A percentile compares a stretch with the other conserved stretches of the same genome.
phyloP scores from a whole-genome alignment of 30 jellyfish, hydroid and myxozoan genomes.

The Sanderia malayensis region DNA sequence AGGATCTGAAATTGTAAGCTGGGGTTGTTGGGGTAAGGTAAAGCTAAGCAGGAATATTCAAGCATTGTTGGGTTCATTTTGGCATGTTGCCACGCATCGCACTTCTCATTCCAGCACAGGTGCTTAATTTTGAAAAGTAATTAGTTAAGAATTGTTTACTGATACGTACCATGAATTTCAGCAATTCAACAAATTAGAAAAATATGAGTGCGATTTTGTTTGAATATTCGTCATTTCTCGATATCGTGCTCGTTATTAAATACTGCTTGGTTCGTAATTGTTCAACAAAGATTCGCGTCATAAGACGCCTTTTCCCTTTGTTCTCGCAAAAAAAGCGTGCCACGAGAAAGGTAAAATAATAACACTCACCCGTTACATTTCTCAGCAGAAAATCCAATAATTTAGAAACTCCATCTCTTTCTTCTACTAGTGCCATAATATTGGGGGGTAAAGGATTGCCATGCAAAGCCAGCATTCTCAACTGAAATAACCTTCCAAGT shows the following conservation, averaged over 20 bases:
- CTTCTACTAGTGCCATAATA: slow-evolving; percentile 68
- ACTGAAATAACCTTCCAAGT: slow-evolving; percentile 86
- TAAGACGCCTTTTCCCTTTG: slow-evolving; percentile 16
- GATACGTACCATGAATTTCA: neutral
- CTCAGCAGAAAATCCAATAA: slow-evolving; percentile 71
- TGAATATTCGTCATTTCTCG: neutral
- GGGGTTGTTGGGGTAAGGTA: too few species aligned
- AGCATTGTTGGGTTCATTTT: too few species aligned
- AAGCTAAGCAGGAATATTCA: too few species aligned
- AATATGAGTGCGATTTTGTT: neutral
- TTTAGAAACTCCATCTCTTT: slow-evolving; percentile 57
- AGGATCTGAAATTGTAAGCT: too few species aligned
- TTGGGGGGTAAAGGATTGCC: slow-evolving; percentile 96
- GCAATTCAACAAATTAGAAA: neutral
- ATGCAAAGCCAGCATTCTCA: slow-evolving; percentile 76
- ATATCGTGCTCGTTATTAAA: neutral
- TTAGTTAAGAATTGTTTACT: neutral
- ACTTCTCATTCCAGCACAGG: too few species aligned
- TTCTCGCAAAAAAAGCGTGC: too few species aligned
- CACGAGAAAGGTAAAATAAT: neutral
- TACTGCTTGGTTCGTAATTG: too few species aligned
- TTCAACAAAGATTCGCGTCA: slow-evolving; percentile 7
- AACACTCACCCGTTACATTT: slow-evolving; percentile 78
- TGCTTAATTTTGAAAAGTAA: neutral
- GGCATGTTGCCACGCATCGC: too few species aligned